Evolutionary conservation across 1,140 invertebrate species (phyloP), one percentile per base, ranked within the genome.

Genomic region (Drosophila lowei): DNA sequence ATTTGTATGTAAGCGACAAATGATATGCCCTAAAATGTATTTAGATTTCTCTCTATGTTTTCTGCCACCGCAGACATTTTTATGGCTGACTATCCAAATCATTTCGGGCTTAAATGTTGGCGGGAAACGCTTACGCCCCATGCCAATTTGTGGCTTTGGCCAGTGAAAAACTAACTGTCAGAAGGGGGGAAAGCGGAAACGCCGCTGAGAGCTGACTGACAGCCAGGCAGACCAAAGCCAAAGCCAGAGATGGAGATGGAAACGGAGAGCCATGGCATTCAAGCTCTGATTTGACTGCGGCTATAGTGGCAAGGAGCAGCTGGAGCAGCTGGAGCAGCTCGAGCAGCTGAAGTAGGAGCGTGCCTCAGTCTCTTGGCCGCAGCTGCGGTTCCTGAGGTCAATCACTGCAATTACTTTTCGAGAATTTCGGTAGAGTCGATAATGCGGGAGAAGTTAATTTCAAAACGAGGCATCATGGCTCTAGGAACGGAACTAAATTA

Each of bases 281-380:
- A 77, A 61, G 66, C 72, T 81, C 80, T 75, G 59, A 80, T 84
- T 84, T 77, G 62, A 77, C 63, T 84, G 81, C 54, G 80, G 80
- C 79, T 79, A 53, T 64, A 38, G 42, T 25, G 23, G 55, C 46
- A 16, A 54, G 52, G 18, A 62, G 49, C n/a, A 47, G 44, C 44
- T 23, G 21, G 21, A n/a, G n/a, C n/a, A n/a, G n/a, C n/a, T n/a
- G n/a, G 21, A 18, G 30, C 42, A 34, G 16, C 9, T n/a, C n/a
- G 18, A 62, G 49, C n/a, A 47, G 18, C 23, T 38, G 30, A 57
- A 41, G 25, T 21, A 15, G 64, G 8, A 43, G 42, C 18, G 8
- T 41, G 38, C 41, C 18, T 8, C 44, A 38, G 55, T 44, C 47
- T 42, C 41, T 13, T 13, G 55, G 57, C 80, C 80, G 43, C 80